phyloP scores from a whole-genome alignment of 1,140 invertebrate genomes.

The Caerostris extrusa region DNA sequence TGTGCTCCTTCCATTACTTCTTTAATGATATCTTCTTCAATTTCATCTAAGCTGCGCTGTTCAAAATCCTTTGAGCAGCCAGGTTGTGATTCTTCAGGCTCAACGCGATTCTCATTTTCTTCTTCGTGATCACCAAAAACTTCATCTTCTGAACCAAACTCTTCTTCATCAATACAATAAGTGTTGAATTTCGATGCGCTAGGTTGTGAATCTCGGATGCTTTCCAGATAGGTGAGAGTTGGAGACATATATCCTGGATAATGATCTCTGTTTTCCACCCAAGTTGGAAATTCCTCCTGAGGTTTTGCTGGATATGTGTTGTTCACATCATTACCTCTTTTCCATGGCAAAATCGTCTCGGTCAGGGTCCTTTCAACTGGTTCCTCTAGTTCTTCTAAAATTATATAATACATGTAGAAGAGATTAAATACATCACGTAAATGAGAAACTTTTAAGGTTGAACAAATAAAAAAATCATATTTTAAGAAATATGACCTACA shows the following conservation, averaged over 20 bases:
- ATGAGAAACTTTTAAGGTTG: too few relatives aligned
- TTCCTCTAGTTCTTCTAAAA: too few relatives aligned
- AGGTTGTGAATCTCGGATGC: conserved; percentile 7
- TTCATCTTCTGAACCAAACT: conserved; percentile 9
- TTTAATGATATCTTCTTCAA: conserved; percentile 37
- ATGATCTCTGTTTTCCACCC: conserved; percentile 96
- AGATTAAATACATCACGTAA: too few relatives aligned
- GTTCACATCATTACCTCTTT: conserved; percentile 87
- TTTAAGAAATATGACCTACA: too few relatives aligned
- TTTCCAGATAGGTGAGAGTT: conserved; percentile 92
- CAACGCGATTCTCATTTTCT: neutral
- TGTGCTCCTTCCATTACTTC: conserved; percentile 8
- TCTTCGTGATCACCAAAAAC: too few relatives aligned
- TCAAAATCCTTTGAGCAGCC: neutral
- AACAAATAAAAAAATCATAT: too few relatives aligned
- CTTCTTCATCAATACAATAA: conserved; percentile 7
- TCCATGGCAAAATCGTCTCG: conserved; percentile 93
- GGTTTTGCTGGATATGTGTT: conserved; percentile 85
- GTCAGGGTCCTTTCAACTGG: conserved; percentile 86
- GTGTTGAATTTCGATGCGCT: neutral
- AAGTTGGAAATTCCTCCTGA: conserved; percentile 93
- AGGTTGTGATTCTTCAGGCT: too few relatives aligned
- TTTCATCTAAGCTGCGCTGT: neutral
- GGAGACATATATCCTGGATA: conserved; percentile 90
- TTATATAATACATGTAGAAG: too few relatives aligned